Conservation (phyloP, 2,888 invertebrate species). For the Epistrophella euchroma region DNA sequence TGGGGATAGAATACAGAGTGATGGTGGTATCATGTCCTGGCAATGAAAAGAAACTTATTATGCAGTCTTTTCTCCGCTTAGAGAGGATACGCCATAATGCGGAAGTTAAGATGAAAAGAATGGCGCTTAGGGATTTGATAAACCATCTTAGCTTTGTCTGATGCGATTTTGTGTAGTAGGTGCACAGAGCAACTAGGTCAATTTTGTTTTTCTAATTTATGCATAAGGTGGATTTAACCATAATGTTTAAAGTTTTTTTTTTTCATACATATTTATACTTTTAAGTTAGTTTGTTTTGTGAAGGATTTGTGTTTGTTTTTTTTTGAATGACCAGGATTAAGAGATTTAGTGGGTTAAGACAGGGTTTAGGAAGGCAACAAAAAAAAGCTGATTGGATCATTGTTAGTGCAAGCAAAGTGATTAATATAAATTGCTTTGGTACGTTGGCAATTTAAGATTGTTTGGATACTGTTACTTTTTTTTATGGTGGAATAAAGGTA, state of each 20-base stretch:
- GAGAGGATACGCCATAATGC: slow-evolving; percentile 59
- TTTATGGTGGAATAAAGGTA: not conserved
- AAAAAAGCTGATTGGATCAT: not conserved
- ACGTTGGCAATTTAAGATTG: slow-evolving; percentile 3
- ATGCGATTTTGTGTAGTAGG: slow-evolving; percentile 40
- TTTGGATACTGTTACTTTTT: slow-evolving; percentile 6
- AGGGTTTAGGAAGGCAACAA: slow-evolving; percentile 1
- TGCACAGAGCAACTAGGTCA: slow-evolving; percentile 61
- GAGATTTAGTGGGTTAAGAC: not conserved
- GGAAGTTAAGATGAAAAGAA: slow-evolving; percentile 72
- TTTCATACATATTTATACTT: not conserved
- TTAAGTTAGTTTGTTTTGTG: not conserved
- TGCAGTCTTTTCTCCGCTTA: slow-evolving; percentile 65
- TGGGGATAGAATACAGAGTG: slow-evolving; percentile 17
- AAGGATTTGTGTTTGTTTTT: slow-evolving; percentile 7
- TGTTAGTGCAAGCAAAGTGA: slow-evolving; percentile 16
- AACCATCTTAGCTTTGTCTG: slow-evolving; percentile 25
- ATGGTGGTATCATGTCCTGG: slow-evolving; percentile 45
- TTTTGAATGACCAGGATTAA: slow-evolving; percentile 9
- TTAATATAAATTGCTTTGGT: slow-evolving; percentile 24
- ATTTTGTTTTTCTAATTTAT: slow-evolving; percentile 70
- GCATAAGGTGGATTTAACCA: slow-evolving; percentile 69
- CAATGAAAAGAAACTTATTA: slow-evolving; percentile 74
- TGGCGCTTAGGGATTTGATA: slow-evolving; percentile 64
- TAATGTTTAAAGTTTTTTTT: slow-evolving; percentile 50